Evolutionary conservation across 1,140 invertebrate species (phyloP), one percentile per base, ranked within the genome.

Genomic region (Nilaparvata lugens): DNA sequence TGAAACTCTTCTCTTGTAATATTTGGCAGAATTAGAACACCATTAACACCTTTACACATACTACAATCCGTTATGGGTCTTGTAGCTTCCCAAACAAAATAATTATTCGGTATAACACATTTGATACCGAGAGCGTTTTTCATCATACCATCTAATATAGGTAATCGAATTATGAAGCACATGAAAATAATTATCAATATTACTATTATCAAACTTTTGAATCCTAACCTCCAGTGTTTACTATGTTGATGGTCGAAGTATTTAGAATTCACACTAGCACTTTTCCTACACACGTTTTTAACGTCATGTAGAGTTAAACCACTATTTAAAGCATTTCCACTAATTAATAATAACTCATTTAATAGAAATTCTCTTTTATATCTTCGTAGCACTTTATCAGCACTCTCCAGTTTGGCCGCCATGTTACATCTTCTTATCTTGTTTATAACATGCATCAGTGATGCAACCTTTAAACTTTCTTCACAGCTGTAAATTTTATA

Each of bases 1-100:
- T 74, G 71, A 73, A 92, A 92, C 63, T 83, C 76, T 62, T 83
- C 75, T 56, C 76, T 77, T 1, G 84, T 86, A 52, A 84, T 67
- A 74, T 89, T 90, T 48, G 71, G 66, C 58, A 85, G 70, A 51
- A 88, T 75, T 58, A 86, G 78, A 63, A 79, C 80, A 25, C 73
- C 71, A 58, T 82, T 72, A 14, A 86, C 76, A 56, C 76, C 71
- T 56, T 67, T 72, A 74, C 89, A 92, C 71, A 88, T 89, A 62
- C 77, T 74, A 70, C 91, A 95, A 70, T 91, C 81, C 5, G 88
- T 85, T n/a, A 88, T 76, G 13, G 90, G 90, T 60, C 91, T 76
- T 11, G 87, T 87, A 42, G 88, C 85, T 75, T 94, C 91, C 86
- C 88, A 91, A 28, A 91, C 76, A 45, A 94, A 76, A 68, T 87